Percentiles rank a stretch among this genome's conserved stretches.
Conservation (phyloP, 2,888 invertebrate species). For the Melangyna quadrimaculata region DNA sequence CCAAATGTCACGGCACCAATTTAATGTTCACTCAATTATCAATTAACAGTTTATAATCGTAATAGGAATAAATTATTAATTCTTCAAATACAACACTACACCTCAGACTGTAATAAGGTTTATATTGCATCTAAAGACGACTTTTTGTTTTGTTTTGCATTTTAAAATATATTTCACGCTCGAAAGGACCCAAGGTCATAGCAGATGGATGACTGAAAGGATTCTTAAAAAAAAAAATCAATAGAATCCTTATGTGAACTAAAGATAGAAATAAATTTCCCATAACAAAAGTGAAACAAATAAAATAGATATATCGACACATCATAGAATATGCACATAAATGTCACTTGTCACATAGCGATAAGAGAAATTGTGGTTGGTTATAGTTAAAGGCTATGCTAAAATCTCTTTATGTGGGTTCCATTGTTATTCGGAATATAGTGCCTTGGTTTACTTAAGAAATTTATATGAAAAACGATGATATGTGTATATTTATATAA, state of each 20-base stretch:
- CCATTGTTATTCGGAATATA: conserved; percentile 20
- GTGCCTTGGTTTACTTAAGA: conserved; percentile 42
- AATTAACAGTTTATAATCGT: too few species aligned
- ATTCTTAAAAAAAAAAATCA: conserved; percentile 60
- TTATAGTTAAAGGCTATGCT: conserved; percentile 16
- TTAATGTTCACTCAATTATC: too few species aligned
- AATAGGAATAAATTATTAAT: too few species aligned
- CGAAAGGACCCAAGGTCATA: conserved; percentile 54
- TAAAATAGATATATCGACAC: conserved; percentile 42
- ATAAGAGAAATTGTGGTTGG: conserved; percentile 23
- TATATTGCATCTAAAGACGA: conserved; percentile 28
- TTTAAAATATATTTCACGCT: conserved; percentile 48
- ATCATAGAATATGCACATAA: conserved; percentile 31
- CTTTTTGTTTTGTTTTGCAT: conserved; percentile 31
- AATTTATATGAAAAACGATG: conserved; percentile 19
- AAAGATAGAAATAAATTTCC: conserved; percentile 42
- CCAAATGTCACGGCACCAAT: too few species aligned
- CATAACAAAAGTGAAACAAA: conserved; percentile 28
- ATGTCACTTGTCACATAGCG: conserved; percentile 25
- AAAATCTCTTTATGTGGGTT: conserved; percentile 14
- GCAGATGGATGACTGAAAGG: conserved; percentile 61
- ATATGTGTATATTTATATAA: neutral
- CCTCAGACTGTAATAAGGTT: neutral
- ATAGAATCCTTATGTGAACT: conserved; percentile 42
- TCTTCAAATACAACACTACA: neutral